Percentiles rank a stretch among this genome's conserved stretches.
Conservation (phyloP, 1,140 invertebrate species). For the Bacillus rossius region DNA sequence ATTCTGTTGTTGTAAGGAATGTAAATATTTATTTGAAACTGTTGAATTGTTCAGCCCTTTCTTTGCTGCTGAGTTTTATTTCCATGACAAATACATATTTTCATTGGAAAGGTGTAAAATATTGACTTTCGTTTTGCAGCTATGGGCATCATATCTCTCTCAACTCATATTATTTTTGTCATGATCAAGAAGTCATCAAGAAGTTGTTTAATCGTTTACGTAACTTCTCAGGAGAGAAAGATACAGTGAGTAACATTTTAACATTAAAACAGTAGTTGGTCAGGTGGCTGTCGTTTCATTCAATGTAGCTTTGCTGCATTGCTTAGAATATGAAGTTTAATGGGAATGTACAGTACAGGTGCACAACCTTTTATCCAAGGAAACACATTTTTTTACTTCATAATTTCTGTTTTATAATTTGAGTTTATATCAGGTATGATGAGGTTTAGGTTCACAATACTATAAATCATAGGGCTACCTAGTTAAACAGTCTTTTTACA, state of each 20-base stretch:
- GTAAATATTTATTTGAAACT: not conserved
- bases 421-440: no score
- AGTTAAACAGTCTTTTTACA: no score
- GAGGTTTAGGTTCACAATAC: no score
- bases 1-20: not conserved
- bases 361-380: no score
- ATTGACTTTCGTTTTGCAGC: conserved; percentile 28
- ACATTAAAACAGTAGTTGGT: no score
- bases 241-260: conserved; percentile 45
- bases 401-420: no score
- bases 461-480: no score
- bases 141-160: conserved; percentile 80
- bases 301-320: no score
- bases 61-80: not conserved
- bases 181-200: conserved; percentile 63
- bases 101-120: not conserved
- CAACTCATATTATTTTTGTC: conserved; percentile 87
- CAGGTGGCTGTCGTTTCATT: conserved; percentile 54
- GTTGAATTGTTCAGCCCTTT: not conserved
- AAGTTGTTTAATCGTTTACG: conserved; percentile 79
- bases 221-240: conserved; percentile 31
- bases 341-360: no score
- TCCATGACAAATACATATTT: not conserved
- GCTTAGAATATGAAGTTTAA: no score
- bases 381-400: no score